Percentiles rank a stretch among this genome's conserved stretches.
Evolutionary conservation across 2,888 invertebrate species (phyloP).

Genomic region (Lepidocyrtoides sp.): DNA sequence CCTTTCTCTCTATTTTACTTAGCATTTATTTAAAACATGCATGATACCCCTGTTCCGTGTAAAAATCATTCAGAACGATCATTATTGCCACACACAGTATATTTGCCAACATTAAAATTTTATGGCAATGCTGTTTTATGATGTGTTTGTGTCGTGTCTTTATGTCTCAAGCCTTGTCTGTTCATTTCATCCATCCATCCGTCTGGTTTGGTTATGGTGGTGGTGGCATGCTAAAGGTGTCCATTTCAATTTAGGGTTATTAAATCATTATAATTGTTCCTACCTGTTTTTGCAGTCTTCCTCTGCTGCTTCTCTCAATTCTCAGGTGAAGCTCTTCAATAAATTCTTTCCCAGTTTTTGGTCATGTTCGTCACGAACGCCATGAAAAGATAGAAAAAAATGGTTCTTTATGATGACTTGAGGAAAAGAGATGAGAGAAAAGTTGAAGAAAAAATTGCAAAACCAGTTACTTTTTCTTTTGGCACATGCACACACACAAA

Average conservation of each 20-base stretch:
- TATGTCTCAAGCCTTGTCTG: not conserved
- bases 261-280: conserved; percentile 49
- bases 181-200: not conserved
- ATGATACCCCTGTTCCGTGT: not conserved
- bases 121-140: not conserved
- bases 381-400: not conserved
- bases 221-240: not conserved
- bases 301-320: not conserved
- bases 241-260: conserved; percentile 32
- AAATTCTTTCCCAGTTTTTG: conserved; percentile 54
- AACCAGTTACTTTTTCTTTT: too few relatives aligned
- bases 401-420: conserved; percentile 8
- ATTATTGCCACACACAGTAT: not conserved
- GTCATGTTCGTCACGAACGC: conserved; percentile 72
- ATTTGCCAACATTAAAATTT: not conserved
- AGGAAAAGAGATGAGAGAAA: not conserved
- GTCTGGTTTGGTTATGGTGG: not conserved
- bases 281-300: conserved; percentile 24
- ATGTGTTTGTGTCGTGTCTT: not conserved
- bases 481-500: too few relatives aligned
- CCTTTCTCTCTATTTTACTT: too few relatives aligned
- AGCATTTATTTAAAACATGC: too few relatives aligned
- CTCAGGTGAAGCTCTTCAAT: too few relatives aligned
- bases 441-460: too few relatives aligned
- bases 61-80: too few relatives aligned